Evolutionary conservation across 2,797 vertebrate genomes (phyloP).

Genomic region (Acridotheres tristis): DNA sequence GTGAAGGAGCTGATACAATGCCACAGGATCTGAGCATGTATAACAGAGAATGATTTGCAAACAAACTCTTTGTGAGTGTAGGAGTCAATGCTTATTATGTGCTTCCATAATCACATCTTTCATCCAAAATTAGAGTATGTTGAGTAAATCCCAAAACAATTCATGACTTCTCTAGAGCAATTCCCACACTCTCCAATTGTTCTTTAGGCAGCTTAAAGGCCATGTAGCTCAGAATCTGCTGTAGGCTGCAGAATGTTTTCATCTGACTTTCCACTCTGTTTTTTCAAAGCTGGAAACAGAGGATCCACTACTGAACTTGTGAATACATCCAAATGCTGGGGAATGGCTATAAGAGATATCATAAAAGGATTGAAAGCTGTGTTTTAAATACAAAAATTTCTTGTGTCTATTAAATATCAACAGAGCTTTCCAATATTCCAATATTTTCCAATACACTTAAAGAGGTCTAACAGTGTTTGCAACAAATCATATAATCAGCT

Average conservation of each 20-base stretch:
- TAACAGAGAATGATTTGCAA: not conserved
- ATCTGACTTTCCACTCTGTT: not conserved
- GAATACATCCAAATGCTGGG: not conserved
- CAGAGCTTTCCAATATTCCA: not conserved
- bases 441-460: not conserved
- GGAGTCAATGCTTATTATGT: conserved; percentile 48
- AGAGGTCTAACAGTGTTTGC: not conserved
- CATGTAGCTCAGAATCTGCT: not conserved
- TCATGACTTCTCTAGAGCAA: not conserved
- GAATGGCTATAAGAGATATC: not conserved
- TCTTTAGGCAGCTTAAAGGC: not conserved
- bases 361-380: not conserved
- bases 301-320: not conserved
- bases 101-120: conserved; percentile 52
- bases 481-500: not conserved
- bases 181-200: not conserved
- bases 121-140: not conserved
- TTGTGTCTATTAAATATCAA: not conserved
- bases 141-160: conserved; percentile 6
- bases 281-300: not conserved
- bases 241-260: not conserved
- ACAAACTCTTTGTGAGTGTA: not conserved
- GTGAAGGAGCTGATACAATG: not conserved
- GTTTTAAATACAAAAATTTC: not conserved
- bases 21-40: not conserved